phyloP scores from a whole-genome alignment of 2,888 invertebrate genomes.

The Eucera pruinosa region DNA sequence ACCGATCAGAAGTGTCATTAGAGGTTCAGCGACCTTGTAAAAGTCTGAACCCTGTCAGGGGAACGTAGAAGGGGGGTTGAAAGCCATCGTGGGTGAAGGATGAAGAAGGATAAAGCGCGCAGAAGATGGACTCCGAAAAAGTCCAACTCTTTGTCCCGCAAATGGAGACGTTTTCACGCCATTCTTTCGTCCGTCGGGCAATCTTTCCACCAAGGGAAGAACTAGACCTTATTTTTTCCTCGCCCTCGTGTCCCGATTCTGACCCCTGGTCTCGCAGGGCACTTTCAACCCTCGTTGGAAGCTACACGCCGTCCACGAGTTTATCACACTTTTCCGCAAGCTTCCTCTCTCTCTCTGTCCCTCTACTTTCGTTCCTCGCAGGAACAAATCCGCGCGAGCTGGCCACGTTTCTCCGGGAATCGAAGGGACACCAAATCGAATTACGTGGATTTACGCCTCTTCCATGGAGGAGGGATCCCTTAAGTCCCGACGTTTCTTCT shows the following conservation, averaged over 20 bases:
- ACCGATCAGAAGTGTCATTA: slow-evolving; percentile 4
- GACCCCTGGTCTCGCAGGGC: slow-evolving; percentile 58
- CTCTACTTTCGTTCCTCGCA: no score
- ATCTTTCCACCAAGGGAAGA: slow-evolving; percentile 48
- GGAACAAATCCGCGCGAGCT: slow-evolving; percentile 53
- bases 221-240: slow-evolving; percentile 76
- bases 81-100: no score
- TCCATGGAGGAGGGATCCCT: slow-evolving; percentile 1
- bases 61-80: background rate
- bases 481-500: slow-evolving; percentile 31
- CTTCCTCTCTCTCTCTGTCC: slow-evolving; percentile 33
- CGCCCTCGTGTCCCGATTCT: slow-evolving; percentile 55
- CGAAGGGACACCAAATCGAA: slow-evolving; percentile 80
- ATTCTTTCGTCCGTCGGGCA: slow-evolving; percentile 68
- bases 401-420: slow-evolving; percentile 77
- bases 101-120: slow-evolving; percentile 45
- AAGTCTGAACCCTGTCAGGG: slow-evolving; percentile 27
- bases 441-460: slow-evolving; percentile 72
- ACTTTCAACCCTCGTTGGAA: slow-evolving; percentile 46
- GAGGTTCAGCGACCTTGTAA: slow-evolving; percentile 7
- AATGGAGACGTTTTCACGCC: slow-evolving; percentile 79
- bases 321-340: slow-evolving; percentile 66
- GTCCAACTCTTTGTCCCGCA: slow-evolving; percentile 75
- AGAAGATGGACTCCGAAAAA: slow-evolving; percentile 72
- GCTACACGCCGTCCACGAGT: no score